Base-by-base conservation (phyloP, 2,888 invertebrate species). In the Agriopis marginaria region DNA sequence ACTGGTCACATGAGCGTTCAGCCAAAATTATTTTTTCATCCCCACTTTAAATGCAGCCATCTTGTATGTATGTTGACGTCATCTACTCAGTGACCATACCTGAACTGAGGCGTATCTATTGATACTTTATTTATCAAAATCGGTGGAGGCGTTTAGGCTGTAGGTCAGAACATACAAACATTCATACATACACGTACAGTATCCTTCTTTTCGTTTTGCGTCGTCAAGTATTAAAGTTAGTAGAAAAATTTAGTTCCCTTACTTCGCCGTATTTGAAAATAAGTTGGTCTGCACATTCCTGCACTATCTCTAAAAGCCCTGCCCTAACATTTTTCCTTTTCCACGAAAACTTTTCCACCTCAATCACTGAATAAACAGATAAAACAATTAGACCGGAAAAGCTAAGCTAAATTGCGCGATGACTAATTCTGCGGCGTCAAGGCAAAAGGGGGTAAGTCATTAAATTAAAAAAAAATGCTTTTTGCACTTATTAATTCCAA, bases 331-430 rank as follows among this genome's bases (percentile, higher is more conserved):
- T 72, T 72, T 68, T 51, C 45, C 63, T 66, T 73, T 75, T 76
- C 75, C 72, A 74, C 64, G 74, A 74, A 76, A 53, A 58, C 51
- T 66, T 75, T 64, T 56, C 63, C n/a, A 63, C 12, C n/a, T 8
- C 63, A 62, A 71, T 69, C 72, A 7, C 54, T 68, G 14, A 66
- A 59, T 67, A 74, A 72, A 75, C 71, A 71, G 75, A 75, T 71
- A 75, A 68, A 11, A 47, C 2, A 75, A 65, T n/a, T 67, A 44
- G 71, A 73, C 65, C 71, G 74, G 74, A 74, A 75, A 74, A 68
- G 54, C 65, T 68, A 62, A 42, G 69, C 53, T 53, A 67, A 68
- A 64, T 66, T 63, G 53, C 39, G 10, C 32, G 69, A 63, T 66
- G 66, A 62, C 66, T 70, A 62, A 62, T 53, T 47, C 45, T 32